phyloP scores from a whole-genome alignment of 30 jellyfish, hydroid and myxozoan species.

The Mastigias papua region DNA sequence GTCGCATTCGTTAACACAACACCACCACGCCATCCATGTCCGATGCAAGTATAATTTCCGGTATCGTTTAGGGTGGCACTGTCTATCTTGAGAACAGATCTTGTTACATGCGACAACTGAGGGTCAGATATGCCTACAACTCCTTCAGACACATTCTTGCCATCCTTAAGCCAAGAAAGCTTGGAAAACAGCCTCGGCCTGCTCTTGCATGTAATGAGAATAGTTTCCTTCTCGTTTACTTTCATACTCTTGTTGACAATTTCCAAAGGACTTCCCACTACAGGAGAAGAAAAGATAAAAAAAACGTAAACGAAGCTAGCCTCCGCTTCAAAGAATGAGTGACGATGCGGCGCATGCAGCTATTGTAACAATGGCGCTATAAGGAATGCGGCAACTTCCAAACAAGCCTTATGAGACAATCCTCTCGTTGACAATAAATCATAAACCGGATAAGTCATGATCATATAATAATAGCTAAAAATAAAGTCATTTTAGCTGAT shows the following conservation, averaged over 20 bases:
- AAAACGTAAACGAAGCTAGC: too few species aligned
- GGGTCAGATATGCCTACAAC: not conserved
- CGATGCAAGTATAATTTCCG: conserved; percentile 87
- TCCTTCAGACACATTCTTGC: not conserved
- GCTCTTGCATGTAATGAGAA: conserved; percentile 70
- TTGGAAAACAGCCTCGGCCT: conserved; percentile 59
- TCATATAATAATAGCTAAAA: too few species aligned
- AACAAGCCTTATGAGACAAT: too few species aligned
- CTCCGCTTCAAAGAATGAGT: too few species aligned
- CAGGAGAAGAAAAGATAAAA: not conserved
- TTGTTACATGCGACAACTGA: not conserved
- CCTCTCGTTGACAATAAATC: too few species aligned
- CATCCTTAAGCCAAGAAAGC: conserved; percentile 79
- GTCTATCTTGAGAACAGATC: conserved; percentile 30
- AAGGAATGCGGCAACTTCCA: too few species aligned
- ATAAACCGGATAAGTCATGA: too few species aligned
- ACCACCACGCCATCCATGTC: conserved; percentile 58
- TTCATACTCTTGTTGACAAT: not conserved
- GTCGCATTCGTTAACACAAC: not conserved
- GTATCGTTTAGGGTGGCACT: conserved; percentile 62
- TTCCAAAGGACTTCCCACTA: conserved; percentile 41
- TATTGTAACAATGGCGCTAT: too few species aligned
- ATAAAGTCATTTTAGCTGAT: too few species aligned
- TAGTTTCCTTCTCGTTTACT: conserved; percentile 49
- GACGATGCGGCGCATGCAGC: too few species aligned